phyloP scores from a whole-genome alignment of 35 echinoderm and acorn worm genomes.

The Lytechinus pictus region DNA sequence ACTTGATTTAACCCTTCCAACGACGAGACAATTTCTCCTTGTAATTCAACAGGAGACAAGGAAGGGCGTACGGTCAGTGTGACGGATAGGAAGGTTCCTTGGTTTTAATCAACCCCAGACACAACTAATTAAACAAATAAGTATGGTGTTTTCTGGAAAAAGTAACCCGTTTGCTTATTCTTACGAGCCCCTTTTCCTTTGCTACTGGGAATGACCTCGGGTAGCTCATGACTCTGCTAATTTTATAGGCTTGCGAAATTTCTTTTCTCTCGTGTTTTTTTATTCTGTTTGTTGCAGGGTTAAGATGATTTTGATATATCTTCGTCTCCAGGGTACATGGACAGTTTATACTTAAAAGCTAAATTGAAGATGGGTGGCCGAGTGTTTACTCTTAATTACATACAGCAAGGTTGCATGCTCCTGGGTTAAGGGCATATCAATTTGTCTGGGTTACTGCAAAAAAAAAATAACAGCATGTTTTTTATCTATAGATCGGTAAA shows the following conservation, averaged over 20 bases:
- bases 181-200: neutral
- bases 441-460: neutral
- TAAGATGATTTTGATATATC: neutral
- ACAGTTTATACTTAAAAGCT: neutral
- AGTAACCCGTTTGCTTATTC: neutral
- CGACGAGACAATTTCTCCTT: neutral
- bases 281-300: neutral
- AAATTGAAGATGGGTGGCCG: neutral
- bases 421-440: neutral
- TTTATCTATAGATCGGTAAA: no score
- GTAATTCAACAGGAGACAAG: neutral
- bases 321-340: neutral
- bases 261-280: neutral
- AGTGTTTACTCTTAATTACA: neutral
- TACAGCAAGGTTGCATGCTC: neutral
- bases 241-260: neutral
- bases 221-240: neutral
- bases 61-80: neutral
- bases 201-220: neutral
- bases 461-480: no score
- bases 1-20: neutral
- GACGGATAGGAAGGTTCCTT: neutral
- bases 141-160: neutral
- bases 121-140: neutral
- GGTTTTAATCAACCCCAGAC: neutral